A percentile compares a stretch with the other conserved stretches of the same genome.
These are phyloP conservation scores for Caenorhabditis plicata DNA, from an alignment of 2,888 invertebrate species.

Conservation along the genomic window DNA sequence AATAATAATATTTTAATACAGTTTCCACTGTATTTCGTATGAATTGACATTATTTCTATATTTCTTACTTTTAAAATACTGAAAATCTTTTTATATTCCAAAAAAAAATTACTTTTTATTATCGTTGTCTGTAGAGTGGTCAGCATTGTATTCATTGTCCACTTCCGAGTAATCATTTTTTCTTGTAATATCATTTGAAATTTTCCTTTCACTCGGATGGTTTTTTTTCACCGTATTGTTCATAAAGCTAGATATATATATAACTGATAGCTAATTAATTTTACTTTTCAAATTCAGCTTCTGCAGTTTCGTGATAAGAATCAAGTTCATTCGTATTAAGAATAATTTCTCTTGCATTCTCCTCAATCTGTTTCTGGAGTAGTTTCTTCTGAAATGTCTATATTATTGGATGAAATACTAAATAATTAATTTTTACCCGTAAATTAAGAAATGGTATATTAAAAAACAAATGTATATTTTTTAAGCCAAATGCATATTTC, in stretches of 20 bases:
- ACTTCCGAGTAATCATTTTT: too few species aligned
- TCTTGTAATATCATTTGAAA: neutral
- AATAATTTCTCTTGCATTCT: conserved; percentile 39
- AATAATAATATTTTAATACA: too few species aligned
- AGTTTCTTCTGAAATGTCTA: conserved; percentile 31
- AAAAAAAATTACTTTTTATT: too few species aligned
- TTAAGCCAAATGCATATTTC: conserved; percentile 87
- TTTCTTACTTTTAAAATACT: too few species aligned
- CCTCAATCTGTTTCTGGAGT: conserved; percentile 39
- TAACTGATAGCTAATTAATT: neutral
- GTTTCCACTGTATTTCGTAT: too few species aligned
- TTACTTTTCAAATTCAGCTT: conserved; percentile 69
- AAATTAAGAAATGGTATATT: conserved; percentile 89
- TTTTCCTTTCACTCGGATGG: too few species aligned
- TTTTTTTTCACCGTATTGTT: too few species aligned
- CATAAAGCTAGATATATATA: too few species aligned
- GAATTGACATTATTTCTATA: too few species aligned
- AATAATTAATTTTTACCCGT: conserved; percentile 69
- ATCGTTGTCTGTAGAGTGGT: too few species aligned
- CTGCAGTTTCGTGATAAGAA: conserved; percentile 69
- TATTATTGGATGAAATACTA: neutral
- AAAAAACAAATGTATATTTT: conserved; percentile 88
- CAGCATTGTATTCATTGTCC: too few species aligned
- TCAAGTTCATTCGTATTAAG: conserved; percentile 68
- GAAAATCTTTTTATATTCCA: too few species aligned